These are phyloP conservation scores for Meteorus sp. DNA, from an alignment of 1,140 invertebrate species.

Conservation along the genomic window DNA sequence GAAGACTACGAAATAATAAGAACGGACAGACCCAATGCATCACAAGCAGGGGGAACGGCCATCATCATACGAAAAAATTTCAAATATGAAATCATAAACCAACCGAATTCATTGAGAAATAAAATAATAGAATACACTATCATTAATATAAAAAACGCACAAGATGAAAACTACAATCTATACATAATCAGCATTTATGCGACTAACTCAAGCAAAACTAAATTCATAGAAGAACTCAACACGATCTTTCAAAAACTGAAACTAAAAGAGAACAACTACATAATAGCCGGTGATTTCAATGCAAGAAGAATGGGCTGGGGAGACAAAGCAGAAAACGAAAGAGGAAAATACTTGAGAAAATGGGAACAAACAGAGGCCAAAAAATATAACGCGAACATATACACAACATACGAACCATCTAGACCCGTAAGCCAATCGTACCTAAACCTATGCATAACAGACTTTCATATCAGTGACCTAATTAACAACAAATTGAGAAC, in stretches of 20 bases:
- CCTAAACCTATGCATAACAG: slow-evolving; percentile 7
- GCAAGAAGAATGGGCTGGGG: slow-evolving; percentile 12
- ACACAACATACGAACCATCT: neutral
- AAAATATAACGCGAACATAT: neutral
- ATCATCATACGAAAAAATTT: slow-evolving; percentile 3
- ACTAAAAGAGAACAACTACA: slow-evolving; percentile 12
- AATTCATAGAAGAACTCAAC: slow-evolving; percentile 6
- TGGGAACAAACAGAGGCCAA: slow-evolving; percentile 7
- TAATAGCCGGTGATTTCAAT: slow-evolving; percentile 25
- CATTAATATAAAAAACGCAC: slow-evolving; percentile 33
- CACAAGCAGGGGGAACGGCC: slow-evolving; percentile 16
- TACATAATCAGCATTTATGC: slow-evolving; percentile 14
- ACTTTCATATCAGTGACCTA: neutral
- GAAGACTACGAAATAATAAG: slow-evolving; percentile 6
- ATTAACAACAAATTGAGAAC: slow-evolving; percentile 17
- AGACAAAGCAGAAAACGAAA: neutral
- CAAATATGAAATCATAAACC: neutral
- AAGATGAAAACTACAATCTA: neutral
- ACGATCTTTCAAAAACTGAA: slow-evolving; percentile 2
- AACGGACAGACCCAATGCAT: neutral
- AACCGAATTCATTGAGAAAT: neutral
- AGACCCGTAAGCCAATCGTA: neutral
- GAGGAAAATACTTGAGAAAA: neutral
- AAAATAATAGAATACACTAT: slow-evolving; percentile 36
- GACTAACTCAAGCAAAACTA: neutral